Base-by-base conservation (phyloP, 2,113 vertebrate genomes). In the Hypanus sabinus region DNA sequence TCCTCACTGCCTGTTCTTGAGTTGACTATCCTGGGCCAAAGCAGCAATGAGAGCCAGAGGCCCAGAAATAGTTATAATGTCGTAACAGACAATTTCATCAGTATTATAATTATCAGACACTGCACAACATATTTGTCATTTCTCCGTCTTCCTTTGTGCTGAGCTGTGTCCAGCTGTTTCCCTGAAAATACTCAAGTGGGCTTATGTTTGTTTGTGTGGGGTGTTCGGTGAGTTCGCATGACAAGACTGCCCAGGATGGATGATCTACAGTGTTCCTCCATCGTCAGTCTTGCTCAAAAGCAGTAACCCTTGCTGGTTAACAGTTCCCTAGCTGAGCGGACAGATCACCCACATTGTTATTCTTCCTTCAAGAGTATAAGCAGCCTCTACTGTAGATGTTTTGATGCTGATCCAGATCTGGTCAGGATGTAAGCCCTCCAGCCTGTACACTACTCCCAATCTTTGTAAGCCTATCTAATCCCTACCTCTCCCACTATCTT, bases 41-140 rank as follows among this genome's bases (percentile, higher is more conserved):
- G 91, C 91, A 73, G 70, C 55, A 75, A 93, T 75, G 70, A 75
- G 91, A 30, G 68, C 68, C 91, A 55, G 68, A 75, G 65, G 91
- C 22, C 91, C 91, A 73, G 36, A 16, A 73, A 16, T 38, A 22
- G 68, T 33, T 73, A 73, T 75, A 73, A 93, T 93, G 91, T 46
- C 70, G 73, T 20, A 93, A 5, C 91, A 93, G 68, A 71, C 8
- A 0, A 30, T 93, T 38, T 46, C 91, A 93, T 93, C 60, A 75
- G 27, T 93, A 93, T 55, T 70, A 73, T 22, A 73, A 55, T 75
- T 73, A 93, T 75, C 38, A 46, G 38, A 36, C 70, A 75, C 68
- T 46, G 36, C 1, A 68, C 65, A 70, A 62, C 22, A 18, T 38
- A 73, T 65, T 68, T 93, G 91, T 93, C 91, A 93, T 92, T 0